These are phyloP conservation scores for Oligia strigilis DNA, from an alignment of 2,888 invertebrate species.

Conservation along the genomic window DNA sequence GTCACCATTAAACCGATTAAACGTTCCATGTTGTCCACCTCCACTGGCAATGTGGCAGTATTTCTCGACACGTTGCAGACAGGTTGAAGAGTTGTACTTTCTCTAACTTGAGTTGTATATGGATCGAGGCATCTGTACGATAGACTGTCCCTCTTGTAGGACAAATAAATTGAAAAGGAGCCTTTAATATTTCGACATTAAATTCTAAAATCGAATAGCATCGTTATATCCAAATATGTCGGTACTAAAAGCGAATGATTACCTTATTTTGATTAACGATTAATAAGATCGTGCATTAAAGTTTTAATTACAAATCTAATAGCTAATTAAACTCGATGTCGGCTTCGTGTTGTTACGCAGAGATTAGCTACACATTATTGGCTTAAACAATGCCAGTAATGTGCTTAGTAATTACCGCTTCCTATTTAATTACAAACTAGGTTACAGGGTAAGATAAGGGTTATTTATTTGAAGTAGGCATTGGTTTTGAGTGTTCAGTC, in stretches of 20 bases:
- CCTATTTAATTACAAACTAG: not conserved
- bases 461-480: not conserved
- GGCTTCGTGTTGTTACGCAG: not conserved
- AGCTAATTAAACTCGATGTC: slow-evolving; percentile 12
- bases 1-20: too few species aligned
- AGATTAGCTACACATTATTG: not conserved
- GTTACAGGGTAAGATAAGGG: not conserved
- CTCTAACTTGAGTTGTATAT: too few species aligned
- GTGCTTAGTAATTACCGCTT: not conserved
- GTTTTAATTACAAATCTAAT: slow-evolving; percentile 27
- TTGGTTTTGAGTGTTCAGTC: not conserved
- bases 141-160: too few species aligned
- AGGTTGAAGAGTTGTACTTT: not conserved
- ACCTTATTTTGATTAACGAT: slow-evolving; percentile 19
- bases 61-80: not conserved
- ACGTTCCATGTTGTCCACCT: too few species aligned
- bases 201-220: not conserved
- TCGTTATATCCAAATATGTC: not conserved
- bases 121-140: too few species aligned
- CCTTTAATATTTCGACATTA: not conserved
- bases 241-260: slow-evolving; percentile 13
- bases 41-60: not conserved
- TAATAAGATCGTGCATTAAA: not conserved
- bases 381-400: not conserved
- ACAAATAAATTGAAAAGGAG: not conserved